Evolutionary conservation across 2,113 vertebrate genomes (phyloP).

Genomic region (Notiomystis cincta): DNA sequence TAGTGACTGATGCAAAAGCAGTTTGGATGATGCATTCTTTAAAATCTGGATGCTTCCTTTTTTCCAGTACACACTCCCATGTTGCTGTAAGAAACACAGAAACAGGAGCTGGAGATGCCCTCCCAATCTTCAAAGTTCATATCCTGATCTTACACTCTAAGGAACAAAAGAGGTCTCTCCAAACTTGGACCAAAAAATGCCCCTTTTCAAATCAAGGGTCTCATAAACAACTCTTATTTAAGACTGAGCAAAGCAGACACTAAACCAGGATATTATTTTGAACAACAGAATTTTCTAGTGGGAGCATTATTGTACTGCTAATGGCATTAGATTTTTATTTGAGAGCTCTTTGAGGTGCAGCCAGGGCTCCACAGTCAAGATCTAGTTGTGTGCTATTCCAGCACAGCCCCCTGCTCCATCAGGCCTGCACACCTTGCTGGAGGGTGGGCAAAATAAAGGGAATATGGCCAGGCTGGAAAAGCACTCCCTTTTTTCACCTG

Average conservation of each 20-base stretch:
- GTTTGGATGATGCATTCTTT: conserved; percentile 60
- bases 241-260: not conserved
- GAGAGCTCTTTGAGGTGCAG: not conserved
- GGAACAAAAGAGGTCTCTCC: not conserved
- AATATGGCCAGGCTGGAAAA: not conserved
- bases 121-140: not conserved
- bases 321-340: not conserved
- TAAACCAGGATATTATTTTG: not conserved
- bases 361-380: not conserved
- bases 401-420: not conserved
- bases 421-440: not conserved
- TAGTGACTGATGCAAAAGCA: conserved; percentile 74
- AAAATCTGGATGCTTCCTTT: conserved; percentile 75
- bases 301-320: not conserved
- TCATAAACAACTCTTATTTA: not conserved
- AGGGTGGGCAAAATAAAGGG: not conserved
- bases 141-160: not conserved
- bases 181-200: not conserved
- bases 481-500: not conserved
- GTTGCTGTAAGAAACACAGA: conserved; percentile 80
- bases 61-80: conserved; percentile 93
- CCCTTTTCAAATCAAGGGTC: not conserved
- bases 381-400: not conserved
- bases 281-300: not conserved
- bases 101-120: not conserved